A percentile compares a stretch with the other conserved stretches of the same genome.
Evolutionary conservation across 2,888 invertebrate genomes (phyloP).

Genomic region (Drosophila putrida): DNA sequence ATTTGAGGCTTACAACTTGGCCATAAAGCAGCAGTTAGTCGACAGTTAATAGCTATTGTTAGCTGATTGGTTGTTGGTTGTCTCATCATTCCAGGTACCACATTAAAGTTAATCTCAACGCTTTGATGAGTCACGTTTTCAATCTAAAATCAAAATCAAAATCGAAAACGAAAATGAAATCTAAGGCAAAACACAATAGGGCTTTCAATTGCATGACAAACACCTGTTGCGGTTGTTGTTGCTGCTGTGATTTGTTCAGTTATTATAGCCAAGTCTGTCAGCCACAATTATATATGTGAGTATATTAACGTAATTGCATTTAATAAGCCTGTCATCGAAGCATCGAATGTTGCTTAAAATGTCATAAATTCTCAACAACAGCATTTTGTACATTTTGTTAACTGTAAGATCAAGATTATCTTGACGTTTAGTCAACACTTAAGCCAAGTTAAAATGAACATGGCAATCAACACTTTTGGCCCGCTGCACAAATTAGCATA

Average conservation of each 20-base stretch:
- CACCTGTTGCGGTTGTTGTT: constrained; percentile 28
- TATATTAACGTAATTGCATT: constrained; percentile 78
- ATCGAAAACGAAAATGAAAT: constrained; percentile 5
- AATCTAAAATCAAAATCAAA: constrained; percentile 19
- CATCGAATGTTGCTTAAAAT: constrained; percentile 48
- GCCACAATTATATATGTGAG: constrained; percentile 59
- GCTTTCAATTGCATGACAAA: constrained; percentile 50
- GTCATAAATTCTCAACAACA: constrained; percentile 51
- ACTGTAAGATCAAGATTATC: constrained; percentile 38
- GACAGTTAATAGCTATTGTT: constrained; percentile 28
- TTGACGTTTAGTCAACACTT: constrained; percentile 1
- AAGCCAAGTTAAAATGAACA: constrained; percentile 30
- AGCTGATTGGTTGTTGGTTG: constrained; percentile 17
- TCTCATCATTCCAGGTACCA: constrained; percentile 51
- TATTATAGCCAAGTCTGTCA: constrained; percentile 51
- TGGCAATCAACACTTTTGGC: constrained; percentile 32
- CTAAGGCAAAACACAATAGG: constrained; percentile 42
- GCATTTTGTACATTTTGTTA: constrained; percentile 39
- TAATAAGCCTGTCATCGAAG: constrained; percentile 63
- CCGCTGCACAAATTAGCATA: constrained; percentile 68
- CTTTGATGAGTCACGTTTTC: constrained; percentile 49
- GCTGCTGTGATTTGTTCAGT: constrained; percentile 51
- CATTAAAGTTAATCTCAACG: constrained; percentile 45
- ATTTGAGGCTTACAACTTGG: constrained; percentile 11
- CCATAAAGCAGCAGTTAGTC: constrained; percentile 12